Base-by-base conservation (phyloP, 2,888 invertebrate genomes). In the Cephus runcator region DNA sequence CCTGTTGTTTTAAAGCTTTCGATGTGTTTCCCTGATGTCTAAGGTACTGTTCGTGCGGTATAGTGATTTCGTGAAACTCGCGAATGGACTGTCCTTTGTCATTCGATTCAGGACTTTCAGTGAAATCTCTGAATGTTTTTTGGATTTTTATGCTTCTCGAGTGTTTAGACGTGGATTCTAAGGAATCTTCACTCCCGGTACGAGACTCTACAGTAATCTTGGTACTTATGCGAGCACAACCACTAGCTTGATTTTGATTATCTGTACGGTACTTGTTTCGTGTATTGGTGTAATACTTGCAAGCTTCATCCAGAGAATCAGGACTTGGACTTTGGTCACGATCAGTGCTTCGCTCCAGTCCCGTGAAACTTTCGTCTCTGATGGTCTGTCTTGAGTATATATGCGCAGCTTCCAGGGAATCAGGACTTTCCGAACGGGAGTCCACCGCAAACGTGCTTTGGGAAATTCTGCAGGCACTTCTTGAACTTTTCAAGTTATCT, bases 181-280 rank as follows among this genome's bases (percentile, higher is more conserved):
- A 34, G 12, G 71, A 71, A 34, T 71, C 71, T 34, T 76, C 12
- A 76, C 33, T 77, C 31, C 15, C 71, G 71, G 33, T 71, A 23
- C 56, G 15, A 56, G 56, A 56, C 34, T 31, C 71, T 33, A 33
- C 12, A 12, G 71, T 12, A 30, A 31, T 12, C 71, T 71, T 71
- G 4, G 31, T 33, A 71, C 31, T 71, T 12, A 12, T 15, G 31
- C 71, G 30, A 31, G 71, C 3, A 33, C 11, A 71, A 12, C 15
- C 12, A 23, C 56, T 56, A 23, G 56, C 9, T 9, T 56, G 56
- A 56, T 9, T 56, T 56, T 56, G 9, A 23, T 56, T 23, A 56
- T 9, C 23, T 9, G 56, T 56, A 33, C 31, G 31, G 33, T 31
- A 34, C 31, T 71, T 34, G 12, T 34, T 31, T 31, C 71, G 31